Base-by-base conservation (phyloP, 2,888 invertebrate genomes). In the Poecilobothrus nobilitatus region DNA sequence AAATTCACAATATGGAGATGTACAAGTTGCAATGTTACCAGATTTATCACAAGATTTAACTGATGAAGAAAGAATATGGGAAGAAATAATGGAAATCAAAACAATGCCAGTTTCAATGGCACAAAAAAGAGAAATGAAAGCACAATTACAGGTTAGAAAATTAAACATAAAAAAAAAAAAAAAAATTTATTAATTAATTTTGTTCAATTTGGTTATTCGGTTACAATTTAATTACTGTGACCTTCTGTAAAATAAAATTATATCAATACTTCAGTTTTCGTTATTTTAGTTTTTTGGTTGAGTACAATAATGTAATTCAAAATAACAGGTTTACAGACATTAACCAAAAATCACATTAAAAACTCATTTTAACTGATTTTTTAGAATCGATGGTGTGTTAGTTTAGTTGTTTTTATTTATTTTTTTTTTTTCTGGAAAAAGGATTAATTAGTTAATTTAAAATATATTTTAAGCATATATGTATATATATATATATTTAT, bases 61-160 rank as follows among this genome's bases (percentile, higher is more conserved):
- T 0, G 92, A 92, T 74, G 93, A 93, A 78, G 90, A 91, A 77
- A 85, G 89, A 1, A 91, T 91, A 1, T 92, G 91, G 91, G 91
- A 92, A 74, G 91, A 92, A 80, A 91, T 93, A 66, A 91, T 91
- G 89, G 89, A 90, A 78, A 91, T 93, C 72, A 92, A 92, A 77
- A 87, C 90, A 0, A 88, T 92, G 88, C 92, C 93, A 0, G 87
- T 93, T 8, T 88, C 89, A 9, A 92, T 93, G 92, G 84, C 87
- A 33, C 91, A 92, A 81, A 93, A 93, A 76, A 85, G 88, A 73
- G 91, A 91, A 76, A 84, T 91, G 73, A 93, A 92, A 78, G 86
- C 88, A 4, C 89, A 91, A 76, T 82, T 93, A 73, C 88, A 91
- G 86, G 91, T 92, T 83, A 76, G 75, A 63, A 37, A 10, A 37